These are phyloP conservation scores for Characodon lateralis DNA, from an alignment of 2,797 vertebrate genomes.

Conservation along the genomic window DNA sequence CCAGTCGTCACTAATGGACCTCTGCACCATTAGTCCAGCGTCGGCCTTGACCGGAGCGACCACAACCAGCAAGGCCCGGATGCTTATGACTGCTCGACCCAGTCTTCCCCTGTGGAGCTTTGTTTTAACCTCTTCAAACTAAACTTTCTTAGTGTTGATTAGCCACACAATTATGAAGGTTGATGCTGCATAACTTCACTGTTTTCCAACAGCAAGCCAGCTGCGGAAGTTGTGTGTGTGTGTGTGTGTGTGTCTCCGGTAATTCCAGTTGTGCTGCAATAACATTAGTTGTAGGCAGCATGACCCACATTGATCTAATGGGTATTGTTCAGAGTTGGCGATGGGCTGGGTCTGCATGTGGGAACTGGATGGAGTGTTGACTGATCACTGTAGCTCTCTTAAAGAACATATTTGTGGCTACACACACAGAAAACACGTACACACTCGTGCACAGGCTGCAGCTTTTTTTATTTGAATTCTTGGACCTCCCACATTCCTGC, in stretches of 20 bases:
- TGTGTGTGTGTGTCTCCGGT: constrained; percentile 42
- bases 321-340: constrained; percentile 50
- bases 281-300: constrained; percentile 41
- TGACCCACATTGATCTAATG: constrained; percentile 55
- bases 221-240: constrained; percentile 38
- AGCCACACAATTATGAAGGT: constrained; percentile 18
- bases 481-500: constrained; percentile 85
- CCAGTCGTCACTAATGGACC: constrained; percentile 77
- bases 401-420: constrained; percentile 35
- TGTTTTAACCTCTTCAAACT: constrained; percentile 39
- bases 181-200: constrained; percentile 7
- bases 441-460: constrained; percentile 56
- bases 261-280: constrained; percentile 54
- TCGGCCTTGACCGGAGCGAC: constrained; percentile 71
- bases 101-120: constrained; percentile 5
- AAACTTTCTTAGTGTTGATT: constrained; percentile 48
- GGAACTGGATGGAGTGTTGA: constrained; percentile 41
- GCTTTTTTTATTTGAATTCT: constrained; percentile 83
- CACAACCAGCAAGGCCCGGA: constrained; percentile 50
- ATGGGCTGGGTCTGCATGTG: constrained; percentile 39
- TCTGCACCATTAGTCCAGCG: constrained; percentile 71
- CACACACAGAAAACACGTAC: constrained; percentile 38
- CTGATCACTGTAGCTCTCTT: constrained; percentile 59
- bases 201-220: constrained; percentile 30
- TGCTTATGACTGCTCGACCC: constrained; percentile 38